These are phyloP conservation scores for Pangasius larnaudii DNA, from an alignment of 2,797 vertebrate species.

Conservation along the genomic window DNA sequence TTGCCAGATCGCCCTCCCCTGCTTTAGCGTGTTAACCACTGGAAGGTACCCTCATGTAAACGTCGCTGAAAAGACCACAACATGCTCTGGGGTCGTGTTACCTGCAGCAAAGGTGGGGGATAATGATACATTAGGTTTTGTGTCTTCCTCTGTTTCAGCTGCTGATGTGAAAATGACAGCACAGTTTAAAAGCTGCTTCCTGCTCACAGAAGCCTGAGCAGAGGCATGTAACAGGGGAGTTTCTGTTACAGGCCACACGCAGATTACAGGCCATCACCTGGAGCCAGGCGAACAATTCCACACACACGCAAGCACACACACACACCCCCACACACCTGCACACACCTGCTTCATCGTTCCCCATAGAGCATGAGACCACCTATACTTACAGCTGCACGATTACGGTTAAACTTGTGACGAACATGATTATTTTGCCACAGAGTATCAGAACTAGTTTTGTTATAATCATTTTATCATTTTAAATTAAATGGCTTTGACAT, in stretches of 20 bases:
- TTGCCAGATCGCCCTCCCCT: background rate
- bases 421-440: background rate
- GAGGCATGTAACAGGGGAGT: background rate
- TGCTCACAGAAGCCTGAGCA: conserved; percentile 4
- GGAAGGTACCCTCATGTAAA: background rate
- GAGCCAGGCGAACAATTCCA: conserved; percentile 2
- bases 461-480: too few species aligned
- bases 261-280: conserved; percentile 25
- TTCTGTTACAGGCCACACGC: conserved; percentile 25
- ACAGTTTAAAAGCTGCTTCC: conserved; percentile 26
- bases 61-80: background rate
- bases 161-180: conserved; percentile 26
- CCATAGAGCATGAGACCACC: background rate
- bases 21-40: background rate
- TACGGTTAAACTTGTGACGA: background rate
- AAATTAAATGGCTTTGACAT: too few species aligned
- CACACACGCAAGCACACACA: background rate
- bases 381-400: background rate
- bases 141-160: conserved; percentile 5
- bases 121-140: conserved; percentile 7
- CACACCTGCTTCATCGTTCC: background rate
- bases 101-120: background rate
- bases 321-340: background rate
- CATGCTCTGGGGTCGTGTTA: background rate
- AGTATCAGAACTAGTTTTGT: too few species aligned